phyloP scores from a whole-genome alignment of 2,888 invertebrate species.

The Lumbricus terrestris region DNA sequence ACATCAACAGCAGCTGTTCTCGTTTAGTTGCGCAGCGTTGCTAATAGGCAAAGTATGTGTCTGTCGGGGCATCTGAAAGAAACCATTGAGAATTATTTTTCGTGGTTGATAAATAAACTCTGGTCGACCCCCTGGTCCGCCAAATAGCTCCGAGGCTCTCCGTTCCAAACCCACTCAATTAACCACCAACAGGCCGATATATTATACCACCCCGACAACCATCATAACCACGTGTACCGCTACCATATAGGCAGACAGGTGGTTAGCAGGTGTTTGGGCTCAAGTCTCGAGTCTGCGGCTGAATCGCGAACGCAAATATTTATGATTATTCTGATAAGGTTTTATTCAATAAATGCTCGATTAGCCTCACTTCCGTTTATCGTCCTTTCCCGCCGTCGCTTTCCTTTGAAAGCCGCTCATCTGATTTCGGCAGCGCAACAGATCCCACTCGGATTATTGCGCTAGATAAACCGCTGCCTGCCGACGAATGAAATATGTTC shows the following conservation, averaged over 20 bases:
- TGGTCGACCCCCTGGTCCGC: not conserved
- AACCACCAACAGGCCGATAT: too few relatives aligned
- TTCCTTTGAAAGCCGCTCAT: not conserved
- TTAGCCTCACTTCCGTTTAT: not conserved
- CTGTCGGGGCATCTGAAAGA: not conserved
- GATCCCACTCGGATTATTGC: not conserved
- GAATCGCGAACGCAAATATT: not conserved
- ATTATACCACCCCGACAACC: not conserved
- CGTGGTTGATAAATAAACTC: not conserved
- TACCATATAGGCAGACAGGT: not conserved
- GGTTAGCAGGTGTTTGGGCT: not conserved
- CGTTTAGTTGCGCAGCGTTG: not conserved
- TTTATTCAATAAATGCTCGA: not conserved
- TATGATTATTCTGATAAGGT: conserved; percentile 3
- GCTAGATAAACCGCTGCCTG: not conserved
- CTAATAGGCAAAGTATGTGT: not conserved
- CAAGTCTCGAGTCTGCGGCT: not conserved
- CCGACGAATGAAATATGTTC: not conserved
- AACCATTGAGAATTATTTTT: not conserved
- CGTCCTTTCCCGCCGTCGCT: not conserved
- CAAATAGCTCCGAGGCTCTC: not conserved
- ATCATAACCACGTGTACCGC: not conserved
- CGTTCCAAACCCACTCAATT: not conserved
- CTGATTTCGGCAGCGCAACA: not conserved
- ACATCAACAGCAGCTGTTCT: not conserved